Base-by-base conservation (phyloP, 2,797 vertebrate species). In the Garrulus glandarius region DNA sequence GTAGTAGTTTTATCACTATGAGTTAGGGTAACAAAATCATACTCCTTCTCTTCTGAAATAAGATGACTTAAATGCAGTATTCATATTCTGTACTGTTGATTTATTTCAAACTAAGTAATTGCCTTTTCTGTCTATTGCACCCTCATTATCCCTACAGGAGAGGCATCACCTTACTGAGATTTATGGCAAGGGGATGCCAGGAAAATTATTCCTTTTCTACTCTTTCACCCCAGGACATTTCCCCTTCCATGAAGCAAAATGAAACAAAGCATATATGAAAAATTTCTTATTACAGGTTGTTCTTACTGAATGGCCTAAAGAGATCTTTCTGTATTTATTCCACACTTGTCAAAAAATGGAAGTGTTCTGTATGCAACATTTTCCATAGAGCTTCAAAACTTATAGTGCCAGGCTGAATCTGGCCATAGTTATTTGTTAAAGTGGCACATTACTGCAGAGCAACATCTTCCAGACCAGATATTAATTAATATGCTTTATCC, bases 311-410 rank as follows among this genome's bases (percentile, higher is more conserved):
- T 57, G 7, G 22, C 11, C 24, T 46, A 17, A 83, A 76, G 19
- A 76, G 2, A 43, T 21, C 27, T 82, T 75, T 59, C 14, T 15
- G 14, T 74, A 63, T 61, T 3, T 37, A 36, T 72, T 82, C 34
- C 39, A 9, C 15, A 10, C 6, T 65, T 87, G 10, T 22, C 12
- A 82, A 55, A 59, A 21, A 49, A 9, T 57, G 5, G 16, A 84
- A 56, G 3, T 18, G 12, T 56, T 39, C 21, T 27, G 4, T 47
- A 21, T 0, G 1, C 10, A 47, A 24, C 0, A 0, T 5, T 19
- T 74, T 71, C 46, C 5, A 4, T 11, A 86, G 9, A 81, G 26
- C 46, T 78, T 74, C 47, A 81, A 56, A 86, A 69, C 8, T 44
- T 74, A 18, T 2, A 70, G 22, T 55, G 15, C 7, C 74, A 32